Evolutionary conservation across 2,113 vertebrate species (phyloP).

Genomic region (Acanthochromis polyacanthus): DNA sequence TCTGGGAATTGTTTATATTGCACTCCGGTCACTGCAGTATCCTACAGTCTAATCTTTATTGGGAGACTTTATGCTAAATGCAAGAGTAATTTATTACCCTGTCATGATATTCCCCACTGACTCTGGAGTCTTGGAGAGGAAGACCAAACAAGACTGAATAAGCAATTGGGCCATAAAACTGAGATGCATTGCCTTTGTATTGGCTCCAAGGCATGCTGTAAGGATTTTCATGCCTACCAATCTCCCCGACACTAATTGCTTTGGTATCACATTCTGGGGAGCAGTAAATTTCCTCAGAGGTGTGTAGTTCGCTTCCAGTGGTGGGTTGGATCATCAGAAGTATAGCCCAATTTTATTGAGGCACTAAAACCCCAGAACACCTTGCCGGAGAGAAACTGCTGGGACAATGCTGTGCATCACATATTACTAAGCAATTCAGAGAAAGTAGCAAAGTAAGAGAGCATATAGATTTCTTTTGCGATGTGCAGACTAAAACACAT

Average conservation of each 20-base stretch:
- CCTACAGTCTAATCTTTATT: conserved; percentile 75
- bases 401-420: conserved; percentile 51
- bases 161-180: conserved; percentile 81
- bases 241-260: conserved; percentile 85
- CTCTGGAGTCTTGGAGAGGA: conserved; percentile 68
- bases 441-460: conserved; percentile 9
- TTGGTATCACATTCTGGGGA: conserved; percentile 83
- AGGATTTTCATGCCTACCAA: conserved; percentile 82
- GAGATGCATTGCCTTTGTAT: conserved; percentile 82
- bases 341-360: conserved; percentile 73
- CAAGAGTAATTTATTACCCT: conserved; percentile 79
- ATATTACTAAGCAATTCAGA: conserved; percentile 46
- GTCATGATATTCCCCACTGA: conserved; percentile 77
- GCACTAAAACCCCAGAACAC: conserved; percentile 72
- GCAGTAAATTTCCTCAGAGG: conserved; percentile 81
- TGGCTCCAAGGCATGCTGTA: conserved; percentile 74
- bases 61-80: conserved; percentile 78
- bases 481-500: conserved; percentile 4
- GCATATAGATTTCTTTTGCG: conserved; percentile 37
- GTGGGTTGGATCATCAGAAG: conserved; percentile 71
- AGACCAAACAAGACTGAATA: conserved; percentile 82
- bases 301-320: conserved; percentile 76
- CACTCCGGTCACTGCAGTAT: conserved; percentile 41
- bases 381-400: conserved; percentile 60
- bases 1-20: conserved; percentile 54